Evolutionary conservation across 2,797 vertebrate species (phyloP).

Genomic region (Dendrocincla tyrannina): DNA sequence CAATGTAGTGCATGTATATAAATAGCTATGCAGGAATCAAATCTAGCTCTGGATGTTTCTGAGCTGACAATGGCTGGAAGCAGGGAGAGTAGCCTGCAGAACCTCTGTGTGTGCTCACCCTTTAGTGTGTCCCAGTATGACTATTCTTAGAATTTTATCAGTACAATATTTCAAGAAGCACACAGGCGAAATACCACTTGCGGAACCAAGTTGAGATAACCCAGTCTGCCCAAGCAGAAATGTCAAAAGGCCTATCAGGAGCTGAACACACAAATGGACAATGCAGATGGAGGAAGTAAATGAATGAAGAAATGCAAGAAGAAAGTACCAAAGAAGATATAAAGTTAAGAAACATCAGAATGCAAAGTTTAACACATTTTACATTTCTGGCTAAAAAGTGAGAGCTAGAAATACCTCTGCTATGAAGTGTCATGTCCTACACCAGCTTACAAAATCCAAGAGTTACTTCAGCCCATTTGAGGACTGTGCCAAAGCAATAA

Average conservation of each 20-base stretch:
- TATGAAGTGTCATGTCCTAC: background rate
- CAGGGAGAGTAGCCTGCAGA: background rate
- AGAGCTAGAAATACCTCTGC: background rate
- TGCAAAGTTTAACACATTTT: background rate
- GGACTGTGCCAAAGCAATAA: background rate
- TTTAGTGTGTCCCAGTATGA: background rate
- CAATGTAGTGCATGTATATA: background rate
- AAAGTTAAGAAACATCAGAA: background rate
- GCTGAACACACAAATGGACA: background rate
- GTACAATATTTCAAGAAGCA: background rate
- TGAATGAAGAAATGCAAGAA: background rate
- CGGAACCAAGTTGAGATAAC: background rate
- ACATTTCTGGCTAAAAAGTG: background rate
- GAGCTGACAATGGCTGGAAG: background rate
- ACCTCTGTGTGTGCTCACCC: background rate
- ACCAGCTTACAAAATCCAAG: background rate
- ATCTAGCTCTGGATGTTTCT: background rate
- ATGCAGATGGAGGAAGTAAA: background rate
- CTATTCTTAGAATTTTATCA: conserved; percentile 12
- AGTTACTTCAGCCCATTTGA: background rate
- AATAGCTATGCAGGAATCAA: background rate
- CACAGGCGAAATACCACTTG: background rate
- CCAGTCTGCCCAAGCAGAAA: background rate
- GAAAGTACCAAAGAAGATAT: background rate
- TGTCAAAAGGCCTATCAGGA: background rate